Evolutionary conservation across 30 jellyfish, hydroid and myxozoan species (phyloP).

Genomic region (Haliclystus octoradiatus): DNA sequence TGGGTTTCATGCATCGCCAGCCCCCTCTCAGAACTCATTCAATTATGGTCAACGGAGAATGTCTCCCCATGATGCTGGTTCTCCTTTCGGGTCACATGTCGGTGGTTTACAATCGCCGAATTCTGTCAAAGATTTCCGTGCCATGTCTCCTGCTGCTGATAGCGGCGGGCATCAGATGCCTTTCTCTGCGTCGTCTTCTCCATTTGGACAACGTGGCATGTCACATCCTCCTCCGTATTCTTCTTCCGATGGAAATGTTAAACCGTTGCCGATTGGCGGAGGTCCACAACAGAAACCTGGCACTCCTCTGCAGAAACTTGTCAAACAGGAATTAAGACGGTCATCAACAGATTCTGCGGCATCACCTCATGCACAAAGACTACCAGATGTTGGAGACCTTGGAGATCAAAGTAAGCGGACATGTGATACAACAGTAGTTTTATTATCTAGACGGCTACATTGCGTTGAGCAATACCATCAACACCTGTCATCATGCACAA

Average conservation of each 20-base stretch:
- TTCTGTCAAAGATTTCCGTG: constrained; percentile 39
- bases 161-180: constrained; percentile 27
- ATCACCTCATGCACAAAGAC: neutral
- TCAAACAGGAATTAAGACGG: neutral
- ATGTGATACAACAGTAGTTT: no score
- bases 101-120: constrained; percentile 44
- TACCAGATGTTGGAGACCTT: neutral
- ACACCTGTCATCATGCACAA: no score
- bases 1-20: constrained; percentile 49
- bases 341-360: neutral
- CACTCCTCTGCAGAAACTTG: constrained; percentile 1
- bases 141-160: constrained; percentile 53
- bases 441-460: no score
- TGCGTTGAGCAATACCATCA: no score
- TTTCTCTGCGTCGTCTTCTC: constrained; percentile 55
- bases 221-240: constrained; percentile 60
- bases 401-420: neutral
- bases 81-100: constrained; percentile 64
- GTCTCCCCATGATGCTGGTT: constrained; percentile 38
- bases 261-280: constrained; percentile 26
- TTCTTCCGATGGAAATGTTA: constrained; percentile 34
- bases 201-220: constrained; percentile 60
- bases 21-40: constrained; percentile 43
- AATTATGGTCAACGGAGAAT: constrained; percentile 49
- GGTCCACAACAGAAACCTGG: constrained; percentile 11